Conservation (phyloP, 2,888 invertebrate genomes). For the Macrosiphum euphorbiae region DNA sequence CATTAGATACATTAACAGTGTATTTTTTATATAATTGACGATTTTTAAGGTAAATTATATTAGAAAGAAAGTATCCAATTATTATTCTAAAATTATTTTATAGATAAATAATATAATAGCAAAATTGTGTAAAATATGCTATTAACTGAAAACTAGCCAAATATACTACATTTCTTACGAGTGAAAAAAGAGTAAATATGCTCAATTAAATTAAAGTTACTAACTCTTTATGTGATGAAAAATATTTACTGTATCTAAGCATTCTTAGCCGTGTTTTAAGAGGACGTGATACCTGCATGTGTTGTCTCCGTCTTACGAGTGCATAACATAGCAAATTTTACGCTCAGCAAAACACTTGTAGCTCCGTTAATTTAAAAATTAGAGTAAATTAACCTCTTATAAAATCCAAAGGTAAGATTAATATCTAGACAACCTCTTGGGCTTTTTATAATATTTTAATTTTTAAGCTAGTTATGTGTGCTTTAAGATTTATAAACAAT, state of each 20-base stretch:
- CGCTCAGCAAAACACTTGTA: too few relatives aligned
- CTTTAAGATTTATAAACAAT: too few relatives aligned
- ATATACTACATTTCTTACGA: neutral
- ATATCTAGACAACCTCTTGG: too few relatives aligned
- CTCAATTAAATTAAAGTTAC: neutral
- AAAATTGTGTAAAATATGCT: neutral
- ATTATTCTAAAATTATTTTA: neutral
- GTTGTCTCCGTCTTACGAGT: too few relatives aligned
- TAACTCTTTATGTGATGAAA: neutral
- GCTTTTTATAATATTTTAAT: too few relatives aligned
- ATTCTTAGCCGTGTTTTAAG: neutral
- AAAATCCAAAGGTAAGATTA: too few relatives aligned
- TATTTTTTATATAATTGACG: neutral
- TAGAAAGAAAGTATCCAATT: too few relatives aligned
- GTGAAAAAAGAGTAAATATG: neutral
- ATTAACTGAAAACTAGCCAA: neutral
- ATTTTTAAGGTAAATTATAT: neutral
- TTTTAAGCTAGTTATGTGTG: too few relatives aligned
- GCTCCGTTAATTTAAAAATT: too few relatives aligned
- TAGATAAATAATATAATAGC: neutral
- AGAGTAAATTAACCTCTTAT: too few relatives aligned
- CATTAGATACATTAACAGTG: neutral
- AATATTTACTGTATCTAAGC: neutral
- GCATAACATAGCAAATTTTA: too few relatives aligned
- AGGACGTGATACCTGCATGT: too few relatives aligned